Conservation (phyloP, 2,113 vertebrate species). For the Smithornis capensis region DNA sequence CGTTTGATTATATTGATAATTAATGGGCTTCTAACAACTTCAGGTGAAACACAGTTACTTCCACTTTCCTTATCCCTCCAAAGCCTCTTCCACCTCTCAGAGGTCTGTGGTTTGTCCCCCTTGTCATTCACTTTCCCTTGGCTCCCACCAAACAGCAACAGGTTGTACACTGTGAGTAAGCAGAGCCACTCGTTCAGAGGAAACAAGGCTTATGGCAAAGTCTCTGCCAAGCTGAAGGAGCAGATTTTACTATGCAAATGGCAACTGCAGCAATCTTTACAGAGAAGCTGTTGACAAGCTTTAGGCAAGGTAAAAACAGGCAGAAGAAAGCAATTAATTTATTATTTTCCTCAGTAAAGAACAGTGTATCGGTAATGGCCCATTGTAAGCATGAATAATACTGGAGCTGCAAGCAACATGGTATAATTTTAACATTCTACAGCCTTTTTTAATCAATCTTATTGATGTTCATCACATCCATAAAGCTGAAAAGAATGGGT, state of each 20-base stretch:
- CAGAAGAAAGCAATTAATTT: conserved; percentile 59
- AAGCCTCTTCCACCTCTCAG: not conserved
- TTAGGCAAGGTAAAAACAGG: conserved; percentile 52
- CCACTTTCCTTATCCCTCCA: not conserved
- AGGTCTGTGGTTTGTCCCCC: not conserved
- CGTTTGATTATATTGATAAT: not conserved
- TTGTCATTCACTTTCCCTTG: not conserved
- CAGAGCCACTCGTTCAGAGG: not conserved
- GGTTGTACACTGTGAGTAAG: not conserved
- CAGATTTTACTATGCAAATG: conserved; percentile 22
- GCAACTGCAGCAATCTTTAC: conserved; percentile 40
- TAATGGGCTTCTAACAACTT: not conserved
- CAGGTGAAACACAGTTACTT: not conserved
- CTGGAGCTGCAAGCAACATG: conserved; percentile 32
- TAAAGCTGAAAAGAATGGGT: conserved; percentile 56
- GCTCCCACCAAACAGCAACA: not conserved
- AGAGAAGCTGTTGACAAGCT: conserved; percentile 52
- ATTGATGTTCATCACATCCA: conserved; percentile 63
- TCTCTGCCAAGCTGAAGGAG: not conserved
- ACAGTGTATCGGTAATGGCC: conserved; percentile 52
- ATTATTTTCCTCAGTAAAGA: conserved; percentile 63
- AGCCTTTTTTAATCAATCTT: conserved; percentile 70
- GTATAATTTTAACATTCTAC: conserved; percentile 70
- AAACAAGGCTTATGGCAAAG: not conserved
- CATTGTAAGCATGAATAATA: conserved; percentile 62